Conservation (phyloP, 2,888 invertebrate genomes). For the Herminia tarsipennalis region DNA sequence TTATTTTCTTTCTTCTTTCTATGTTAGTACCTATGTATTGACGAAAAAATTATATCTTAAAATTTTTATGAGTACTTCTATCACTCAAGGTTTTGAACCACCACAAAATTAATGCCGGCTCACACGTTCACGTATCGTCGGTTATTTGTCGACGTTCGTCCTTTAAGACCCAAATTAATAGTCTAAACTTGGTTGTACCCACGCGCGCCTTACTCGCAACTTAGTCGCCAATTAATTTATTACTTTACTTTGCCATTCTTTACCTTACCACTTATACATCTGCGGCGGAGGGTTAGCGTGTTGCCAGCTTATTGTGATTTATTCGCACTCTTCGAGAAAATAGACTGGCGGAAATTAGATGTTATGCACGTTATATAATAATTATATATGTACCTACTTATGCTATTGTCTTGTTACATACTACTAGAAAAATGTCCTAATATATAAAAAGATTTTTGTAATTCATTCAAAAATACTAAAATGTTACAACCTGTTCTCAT, state of each 20-base stretch:
- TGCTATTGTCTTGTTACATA: background rate
- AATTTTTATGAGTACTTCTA: no score
- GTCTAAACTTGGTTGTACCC: slow-evolving; percentile 79
- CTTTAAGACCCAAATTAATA: slow-evolving; percentile 82
- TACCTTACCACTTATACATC: slow-evolving; percentile 75
- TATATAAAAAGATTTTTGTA: no score
- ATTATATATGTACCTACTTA: slow-evolving; percentile 3
- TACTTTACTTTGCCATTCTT: slow-evolving; percentile 82
- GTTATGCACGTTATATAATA: background rate
- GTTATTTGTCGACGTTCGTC: slow-evolving; percentile 72
- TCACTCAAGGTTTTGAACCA: no score
- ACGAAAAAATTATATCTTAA: no score
- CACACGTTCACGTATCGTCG: slow-evolving; percentile 54
- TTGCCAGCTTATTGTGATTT: slow-evolving; percentile 54
- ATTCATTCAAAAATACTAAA: no score
- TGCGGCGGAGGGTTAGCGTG: slow-evolving; percentile 50
- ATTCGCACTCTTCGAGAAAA: slow-evolving; percentile 38
- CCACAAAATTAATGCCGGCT: slow-evolving; percentile 39
- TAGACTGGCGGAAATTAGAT: slow-evolving; percentile 12
- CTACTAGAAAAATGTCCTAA: no score
- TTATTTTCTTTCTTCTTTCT: no score
- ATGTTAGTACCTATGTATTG: no score
- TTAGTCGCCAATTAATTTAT: slow-evolving; percentile 84
- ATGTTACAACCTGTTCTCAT: no score
- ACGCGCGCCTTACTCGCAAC: slow-evolving; percentile 67